Evolutionary conservation across 2,113 vertebrate species (phyloP).

Genomic region (Melanocharis versteri): DNA sequence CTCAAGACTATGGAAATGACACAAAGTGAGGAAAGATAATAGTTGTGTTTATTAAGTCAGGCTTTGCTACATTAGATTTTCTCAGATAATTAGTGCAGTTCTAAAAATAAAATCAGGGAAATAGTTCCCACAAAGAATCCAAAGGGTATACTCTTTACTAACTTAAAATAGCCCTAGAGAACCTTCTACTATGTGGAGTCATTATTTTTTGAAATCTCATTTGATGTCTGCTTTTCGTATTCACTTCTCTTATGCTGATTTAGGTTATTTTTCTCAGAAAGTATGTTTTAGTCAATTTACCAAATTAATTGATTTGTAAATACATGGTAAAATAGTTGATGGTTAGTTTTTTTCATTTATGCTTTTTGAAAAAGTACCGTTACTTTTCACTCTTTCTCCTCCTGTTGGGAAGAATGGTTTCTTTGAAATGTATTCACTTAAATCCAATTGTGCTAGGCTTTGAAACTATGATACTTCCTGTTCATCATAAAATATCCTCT

Average conservation of each 20-base stretch:
- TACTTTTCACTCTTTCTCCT: not conserved
- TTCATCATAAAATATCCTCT: not conserved
- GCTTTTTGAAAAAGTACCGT: not conserved
- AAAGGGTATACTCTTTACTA: not conserved
- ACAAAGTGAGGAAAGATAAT: not conserved
- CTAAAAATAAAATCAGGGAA: not conserved
- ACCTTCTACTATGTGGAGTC: not conserved
- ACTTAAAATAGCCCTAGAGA: not conserved
- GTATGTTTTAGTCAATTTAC: not conserved
- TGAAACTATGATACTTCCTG: not conserved
- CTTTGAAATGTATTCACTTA: not conserved
- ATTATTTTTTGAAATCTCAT: not conserved
- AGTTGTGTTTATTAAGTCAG: not conserved
- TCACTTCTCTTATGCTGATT: not conserved
- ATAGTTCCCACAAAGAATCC: not conserved
- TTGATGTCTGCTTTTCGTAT: not conserved
- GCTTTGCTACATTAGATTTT: not conserved
- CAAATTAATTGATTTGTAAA: not conserved
- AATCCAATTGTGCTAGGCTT: not conserved
- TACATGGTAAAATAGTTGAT: not conserved
- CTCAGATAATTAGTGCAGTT: slow-evolving; percentile 3
- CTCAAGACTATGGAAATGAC: not conserved
- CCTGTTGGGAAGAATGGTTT: not conserved
- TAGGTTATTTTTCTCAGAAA: not conserved
- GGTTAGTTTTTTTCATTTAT: not conserved